Evolutionary conservation across 92 coral and sea anemone species (phyloP).

Genomic region (Plumapathes pennacea): DNA sequence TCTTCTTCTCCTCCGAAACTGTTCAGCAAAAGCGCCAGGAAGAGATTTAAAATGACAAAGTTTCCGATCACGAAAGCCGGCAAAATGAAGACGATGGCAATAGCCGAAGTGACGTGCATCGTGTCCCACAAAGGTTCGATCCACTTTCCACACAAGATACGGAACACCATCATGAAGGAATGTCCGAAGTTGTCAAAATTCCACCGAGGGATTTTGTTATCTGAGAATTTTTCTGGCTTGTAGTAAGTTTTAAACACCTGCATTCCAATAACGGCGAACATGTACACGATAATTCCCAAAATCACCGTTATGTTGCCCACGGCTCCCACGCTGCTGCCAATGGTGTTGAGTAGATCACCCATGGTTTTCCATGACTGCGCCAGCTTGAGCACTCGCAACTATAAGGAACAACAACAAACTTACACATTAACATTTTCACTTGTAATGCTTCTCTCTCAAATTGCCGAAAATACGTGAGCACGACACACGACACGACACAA

Average conservation of each 20-base stretch:
- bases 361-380: constrained; percentile 99
- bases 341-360: constrained; percentile 94
- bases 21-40: constrained; percentile 94
- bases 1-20: constrained; percentile 89
- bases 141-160: constrained; percentile 98
- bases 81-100: constrained; percentile 74
- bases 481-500: background rate
- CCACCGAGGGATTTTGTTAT: constrained; percentile 64
- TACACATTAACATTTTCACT: too few species aligned
- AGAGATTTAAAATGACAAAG: constrained; percentile 90
- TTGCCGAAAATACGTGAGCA: too few species aligned
- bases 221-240: constrained; percentile 21
- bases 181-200: constrained; percentile 85
- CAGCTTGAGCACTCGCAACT: constrained; percentile 95
- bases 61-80: constrained; percentile 95
- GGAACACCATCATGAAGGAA: constrained; percentile 96
- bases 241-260: constrained; percentile 67
- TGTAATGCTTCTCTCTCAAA: too few species aligned
- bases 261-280: constrained; percentile 99
- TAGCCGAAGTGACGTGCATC: constrained; percentile 61
- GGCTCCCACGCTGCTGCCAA: constrained; percentile 95
- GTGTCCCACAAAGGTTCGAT: constrained; percentile 98
- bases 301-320: constrained; percentile 97
- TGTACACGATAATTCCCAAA: constrained; percentile 87
- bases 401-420: background rate